Evolutionary conservation across 1,140 invertebrate genomes (phyloP).

Genomic region (Drosophila bocki): DNA sequence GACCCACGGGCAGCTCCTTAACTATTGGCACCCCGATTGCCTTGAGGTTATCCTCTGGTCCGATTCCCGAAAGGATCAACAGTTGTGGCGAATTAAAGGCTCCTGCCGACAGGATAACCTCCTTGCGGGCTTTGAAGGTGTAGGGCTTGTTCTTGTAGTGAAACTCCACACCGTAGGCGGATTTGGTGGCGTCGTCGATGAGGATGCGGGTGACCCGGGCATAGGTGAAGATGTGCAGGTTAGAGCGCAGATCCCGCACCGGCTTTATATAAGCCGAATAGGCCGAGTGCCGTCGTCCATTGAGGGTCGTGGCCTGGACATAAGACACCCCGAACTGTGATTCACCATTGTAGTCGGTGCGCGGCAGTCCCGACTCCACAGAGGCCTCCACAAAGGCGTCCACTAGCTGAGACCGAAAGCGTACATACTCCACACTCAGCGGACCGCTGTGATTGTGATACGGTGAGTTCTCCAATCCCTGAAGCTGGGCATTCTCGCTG

Average conservation of each 20-base stretch:
- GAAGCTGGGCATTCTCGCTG: slow-evolving; percentile 87
- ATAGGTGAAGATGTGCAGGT: slow-evolving; percentile 88
- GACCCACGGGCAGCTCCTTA: slow-evolving; percentile 89
- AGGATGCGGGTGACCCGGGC: slow-evolving; percentile 88
- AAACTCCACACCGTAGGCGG: slow-evolving; percentile 89
- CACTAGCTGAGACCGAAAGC: slow-evolving; percentile 86
- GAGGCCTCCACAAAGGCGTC: slow-evolving; percentile 88
- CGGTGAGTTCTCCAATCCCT: slow-evolving; percentile 85
- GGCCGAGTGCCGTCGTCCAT: slow-evolving; percentile 86
- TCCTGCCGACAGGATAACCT: slow-evolving; percentile 90
- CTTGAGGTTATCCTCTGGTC: slow-evolving; percentile 88
- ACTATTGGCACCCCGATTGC: slow-evolving; percentile 89
- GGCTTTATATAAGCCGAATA: slow-evolving; percentile 87
- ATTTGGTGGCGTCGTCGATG: slow-evolving; percentile 87
- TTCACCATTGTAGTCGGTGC: slow-evolving; percentile 89
- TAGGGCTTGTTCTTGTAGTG: slow-evolving; percentile 85
- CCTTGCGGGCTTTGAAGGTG: slow-evolving; percentile 87
- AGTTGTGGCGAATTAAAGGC: slow-evolving; percentile 92
- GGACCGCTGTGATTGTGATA: slow-evolving; percentile 87
- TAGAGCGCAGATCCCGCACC: slow-evolving; percentile 87
- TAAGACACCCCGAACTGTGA: slow-evolving; percentile 88
- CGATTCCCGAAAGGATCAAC: slow-evolving; percentile 93
- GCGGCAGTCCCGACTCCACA: slow-evolving; percentile 86
- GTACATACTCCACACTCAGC: slow-evolving; percentile 86
- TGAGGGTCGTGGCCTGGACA: slow-evolving; percentile 88